Conservation (phyloP, 2,888 invertebrate species). For the Holacanthella duospinosa region DNA sequence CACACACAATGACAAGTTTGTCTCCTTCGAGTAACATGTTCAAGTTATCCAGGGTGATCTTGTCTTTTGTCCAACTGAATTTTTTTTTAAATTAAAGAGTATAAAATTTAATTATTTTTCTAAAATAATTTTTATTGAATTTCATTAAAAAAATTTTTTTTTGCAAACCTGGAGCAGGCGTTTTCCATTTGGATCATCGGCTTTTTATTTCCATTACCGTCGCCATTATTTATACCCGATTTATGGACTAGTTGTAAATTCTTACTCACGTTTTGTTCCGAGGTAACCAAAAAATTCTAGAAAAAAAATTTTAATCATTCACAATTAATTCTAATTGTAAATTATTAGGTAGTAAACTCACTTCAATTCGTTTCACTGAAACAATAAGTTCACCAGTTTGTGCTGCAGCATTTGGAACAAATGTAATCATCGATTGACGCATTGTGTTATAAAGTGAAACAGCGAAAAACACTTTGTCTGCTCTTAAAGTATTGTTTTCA, state of each 20-base stretch:
- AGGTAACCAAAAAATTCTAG: constrained; percentile 10
- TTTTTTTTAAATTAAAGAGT: not conserved
- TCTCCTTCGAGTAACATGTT: constrained; percentile 17
- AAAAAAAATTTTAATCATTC: too few relatives aligned
- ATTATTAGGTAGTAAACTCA: not conserved
- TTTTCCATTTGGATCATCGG: not conserved
- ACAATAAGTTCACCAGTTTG: constrained; percentile 69
- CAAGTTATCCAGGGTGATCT: constrained; percentile 12
- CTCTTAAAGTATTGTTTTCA: constrained; percentile 52
- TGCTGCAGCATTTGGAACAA: constrained; percentile 74
- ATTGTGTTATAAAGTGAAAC: constrained; percentile 80
- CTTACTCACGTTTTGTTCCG: constrained; percentile 1
- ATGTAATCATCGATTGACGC: constrained; percentile 72
- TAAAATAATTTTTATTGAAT: too few relatives aligned
- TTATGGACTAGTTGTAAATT: not conserved
- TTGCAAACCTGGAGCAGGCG: not conserved
- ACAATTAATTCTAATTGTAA: not conserved
- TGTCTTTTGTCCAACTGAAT: constrained; percentile 21
- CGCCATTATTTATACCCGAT: not conserved
- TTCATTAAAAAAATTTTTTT: too few relatives aligned
- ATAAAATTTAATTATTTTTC: not conserved
- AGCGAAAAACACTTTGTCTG: constrained; percentile 69
- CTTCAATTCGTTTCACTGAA: constrained; percentile 58
- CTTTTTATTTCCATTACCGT: not conserved
- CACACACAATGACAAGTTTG: constrained; percentile 26